Evolutionary conservation across 2,797 vertebrate genomes (phyloP).

Genomic region (Leucoraja ocellata): DNA sequence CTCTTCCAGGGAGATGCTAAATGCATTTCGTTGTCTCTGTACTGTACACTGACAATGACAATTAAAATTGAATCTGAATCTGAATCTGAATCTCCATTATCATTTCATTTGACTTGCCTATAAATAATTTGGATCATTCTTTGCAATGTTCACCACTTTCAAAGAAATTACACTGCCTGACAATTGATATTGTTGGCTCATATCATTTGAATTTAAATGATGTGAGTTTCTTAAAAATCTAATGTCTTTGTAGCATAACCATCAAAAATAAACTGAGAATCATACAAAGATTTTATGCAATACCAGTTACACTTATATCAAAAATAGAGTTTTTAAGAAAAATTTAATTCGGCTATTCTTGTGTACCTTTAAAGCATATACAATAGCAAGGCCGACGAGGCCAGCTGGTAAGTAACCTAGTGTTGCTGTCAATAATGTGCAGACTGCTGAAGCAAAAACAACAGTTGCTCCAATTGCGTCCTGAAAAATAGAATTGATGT

Average conservation of each 20-base stretch:
- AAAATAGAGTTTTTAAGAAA: background rate
- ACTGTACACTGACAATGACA: no score
- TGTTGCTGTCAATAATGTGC: constrained; percentile 46
- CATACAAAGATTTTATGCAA: background rate
- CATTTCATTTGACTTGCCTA: no score
- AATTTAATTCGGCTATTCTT: background rate
- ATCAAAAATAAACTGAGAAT: background rate
- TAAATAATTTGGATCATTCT: no score
- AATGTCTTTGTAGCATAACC: background rate
- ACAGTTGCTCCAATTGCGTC: constrained; percentile 55
- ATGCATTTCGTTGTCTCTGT: no score
- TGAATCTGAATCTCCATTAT: no score
- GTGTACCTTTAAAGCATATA: constrained; percentile 56
- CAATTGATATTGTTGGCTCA: background rate
- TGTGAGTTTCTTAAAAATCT: background rate
- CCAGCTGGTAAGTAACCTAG: constrained; percentile 50
- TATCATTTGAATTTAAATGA: background rate
- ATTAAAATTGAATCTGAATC: no score
- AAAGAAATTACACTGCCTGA: no score
- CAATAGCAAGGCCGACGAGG: constrained; percentile 53
- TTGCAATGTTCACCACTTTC: no score
- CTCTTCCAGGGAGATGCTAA: no score
- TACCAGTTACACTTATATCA: background rate
- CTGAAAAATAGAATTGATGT: constrained; percentile 15
- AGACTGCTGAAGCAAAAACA: constrained; percentile 54